Conservation (phyloP, 92 coral and sea anemone genomes). For the Isaurus tuberculatus region DNA sequence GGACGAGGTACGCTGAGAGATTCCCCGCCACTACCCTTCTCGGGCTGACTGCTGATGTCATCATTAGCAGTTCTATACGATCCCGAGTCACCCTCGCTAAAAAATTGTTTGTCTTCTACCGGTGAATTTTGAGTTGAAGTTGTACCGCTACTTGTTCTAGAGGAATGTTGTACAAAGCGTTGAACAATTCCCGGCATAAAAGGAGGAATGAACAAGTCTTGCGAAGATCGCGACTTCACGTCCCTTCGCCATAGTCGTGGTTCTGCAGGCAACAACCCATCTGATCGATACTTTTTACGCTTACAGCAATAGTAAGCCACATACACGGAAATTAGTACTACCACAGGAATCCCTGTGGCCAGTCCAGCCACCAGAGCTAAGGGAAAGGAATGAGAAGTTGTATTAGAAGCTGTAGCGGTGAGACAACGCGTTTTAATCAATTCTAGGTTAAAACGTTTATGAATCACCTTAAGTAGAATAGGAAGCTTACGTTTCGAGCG, state of each 20-base stretch:
- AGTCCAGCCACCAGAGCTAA: conserved; percentile 94
- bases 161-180: conserved; percentile 95
- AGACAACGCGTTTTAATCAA: too few relatives aligned
- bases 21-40: conserved; percentile 77
- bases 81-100: conserved; percentile 93
- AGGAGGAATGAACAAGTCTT: conserved; percentile 93
- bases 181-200: conserved; percentile 92
- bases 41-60: conserved; percentile 73
- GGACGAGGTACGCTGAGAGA: conserved; percentile 75
- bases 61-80: conserved; percentile 97
- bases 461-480: too few relatives aligned
- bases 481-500: too few relatives aligned
- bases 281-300: conserved; percentile 72
- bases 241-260: conserved; percentile 96
- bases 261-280: conserved; percentile 72
- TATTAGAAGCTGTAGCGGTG: too few relatives aligned
- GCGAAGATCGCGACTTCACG: conserved; percentile 76
- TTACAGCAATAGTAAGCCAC: conserved; percentile 96
- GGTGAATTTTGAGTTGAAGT: conserved; percentile 92
- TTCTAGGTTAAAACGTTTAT: too few relatives aligned
- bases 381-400: conserved; percentile 4
- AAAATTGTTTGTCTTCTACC: conserved; percentile 86
- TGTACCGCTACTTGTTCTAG: conserved; percentile 83
- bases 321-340: conserved; percentile 83
- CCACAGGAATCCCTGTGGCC: conserved; percentile 96